A percentile compares a stretch with the other conserved stretches of the same genome.
phyloP scores from a whole-genome alignment of 2,113 vertebrate genomes.

The Glaucidium brasilianum region DNA sequence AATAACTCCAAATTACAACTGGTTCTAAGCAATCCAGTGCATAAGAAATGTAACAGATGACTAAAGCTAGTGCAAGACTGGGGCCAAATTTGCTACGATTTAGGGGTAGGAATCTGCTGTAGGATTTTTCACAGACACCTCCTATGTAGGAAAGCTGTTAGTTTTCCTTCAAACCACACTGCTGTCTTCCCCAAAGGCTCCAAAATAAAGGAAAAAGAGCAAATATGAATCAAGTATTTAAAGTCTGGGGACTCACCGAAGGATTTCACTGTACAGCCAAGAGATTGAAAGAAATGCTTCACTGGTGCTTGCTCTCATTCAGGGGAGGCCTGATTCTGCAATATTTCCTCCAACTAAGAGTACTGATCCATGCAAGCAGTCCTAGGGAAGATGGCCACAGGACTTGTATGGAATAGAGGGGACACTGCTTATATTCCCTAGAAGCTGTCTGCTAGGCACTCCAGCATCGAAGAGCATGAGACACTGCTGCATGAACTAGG shows the following conservation, averaged over 20 bases:
- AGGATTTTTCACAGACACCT: neutral
- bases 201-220: neutral
- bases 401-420: neutral
- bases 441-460: neutral
- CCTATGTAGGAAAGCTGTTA: neutral
- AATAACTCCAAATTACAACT: constrained; percentile 29
- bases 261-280: neutral
- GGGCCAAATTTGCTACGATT: neutral
- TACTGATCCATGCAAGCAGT: neutral
- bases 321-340: neutral
- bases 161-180: neutral
- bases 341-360: neutral
- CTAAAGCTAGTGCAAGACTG: neutral
- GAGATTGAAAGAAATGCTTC: neutral
- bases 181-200: neutral
- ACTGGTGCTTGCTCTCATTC: neutral
- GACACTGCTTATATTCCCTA: neutral
- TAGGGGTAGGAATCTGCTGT: neutral
- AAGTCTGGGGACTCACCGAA: neutral
- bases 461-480: neutral
- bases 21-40: neutral
- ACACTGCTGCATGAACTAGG: neutral
- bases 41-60: neutral
- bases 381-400: neutral
- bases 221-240: neutral